Evolutionary conservation across 1,140 invertebrate genomes (phyloP).

Genomic region (Zaprionus camerounensis): DNA sequence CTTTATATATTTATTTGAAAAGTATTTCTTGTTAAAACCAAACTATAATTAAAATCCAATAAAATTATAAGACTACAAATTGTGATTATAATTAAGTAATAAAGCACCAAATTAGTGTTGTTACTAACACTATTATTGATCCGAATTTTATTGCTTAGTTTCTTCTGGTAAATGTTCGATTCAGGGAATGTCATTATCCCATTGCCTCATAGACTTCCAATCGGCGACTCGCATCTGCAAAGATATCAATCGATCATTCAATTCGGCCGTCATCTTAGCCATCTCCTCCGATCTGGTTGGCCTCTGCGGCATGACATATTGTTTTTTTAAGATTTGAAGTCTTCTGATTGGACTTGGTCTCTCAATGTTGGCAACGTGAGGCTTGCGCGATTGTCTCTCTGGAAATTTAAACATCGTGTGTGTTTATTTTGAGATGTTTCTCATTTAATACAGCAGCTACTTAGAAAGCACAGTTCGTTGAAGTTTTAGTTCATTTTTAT

Average conservation of each 20-base stretch:
- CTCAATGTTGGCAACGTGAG: slow-evolving; percentile 21
- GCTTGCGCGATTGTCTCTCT: slow-evolving; percentile 4
- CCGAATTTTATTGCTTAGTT: neutral
- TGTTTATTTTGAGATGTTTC: neutral
- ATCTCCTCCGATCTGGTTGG: slow-evolving; percentile 39
- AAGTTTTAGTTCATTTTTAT: neutral
- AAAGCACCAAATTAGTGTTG: neutral
- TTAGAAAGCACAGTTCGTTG: neutral
- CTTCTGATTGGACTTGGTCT: slow-evolving; percentile 10
- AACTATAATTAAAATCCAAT: neutral
- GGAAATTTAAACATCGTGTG: slow-evolving; percentile 37
- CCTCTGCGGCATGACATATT: slow-evolving; percentile 15
- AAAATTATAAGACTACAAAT: neutral
- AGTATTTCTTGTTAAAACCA: neutral
- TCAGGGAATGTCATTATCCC: neutral
- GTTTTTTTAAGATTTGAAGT: neutral
- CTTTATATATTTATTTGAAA: neutral
- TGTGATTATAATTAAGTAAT: neutral
- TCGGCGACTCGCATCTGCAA: slow-evolving; percentile 25
- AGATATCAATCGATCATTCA: slow-evolving; percentile 15
- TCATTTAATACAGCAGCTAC: neutral
- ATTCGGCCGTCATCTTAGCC: slow-evolving; percentile 13
- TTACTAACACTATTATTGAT: neutral
- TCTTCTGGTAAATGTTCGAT: too few species aligned
- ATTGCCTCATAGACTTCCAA: slow-evolving; percentile 21